Base-by-base conservation (phyloP, 2,797 vertebrate species). In the Poeciliopsis gracilis region DNA sequence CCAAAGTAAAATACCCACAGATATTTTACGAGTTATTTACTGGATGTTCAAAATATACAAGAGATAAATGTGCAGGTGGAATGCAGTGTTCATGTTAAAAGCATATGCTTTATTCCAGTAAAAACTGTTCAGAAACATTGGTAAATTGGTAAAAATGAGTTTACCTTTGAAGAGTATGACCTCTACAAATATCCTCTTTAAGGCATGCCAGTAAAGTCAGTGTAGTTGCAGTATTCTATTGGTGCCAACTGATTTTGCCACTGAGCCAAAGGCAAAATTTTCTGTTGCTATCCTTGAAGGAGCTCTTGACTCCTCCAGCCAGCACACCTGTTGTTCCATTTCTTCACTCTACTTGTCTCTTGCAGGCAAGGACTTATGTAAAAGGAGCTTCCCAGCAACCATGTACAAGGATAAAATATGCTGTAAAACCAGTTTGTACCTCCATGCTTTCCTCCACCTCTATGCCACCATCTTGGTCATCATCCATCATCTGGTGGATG, bases 401-500 rank as follows among this genome's bases (percentile, higher is more conserved):
- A 75, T 16, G 10, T 53, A 36, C 4, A 30, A 47, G 0, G 0
- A 8, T 33, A 33, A n/a, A 73, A 76, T 25, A 63, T 75, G 73
- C 72, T 2, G 74, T 4, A 12, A 81, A 33, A 36, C 41, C 59
- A 36, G 73, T 74, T 57, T 55, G 13, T 94, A 96, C 95, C 95
- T 96, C 95, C 66, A 96, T 87, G 53, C 95, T 96, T 89, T 96
- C 95, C 86, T 96, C 95, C 92, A 96, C 95, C 84, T 96, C 95
- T 16, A 96, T 96, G 77, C 95, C 94, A 30, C 95, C 95, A 33
- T 96, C 95, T 84, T 96, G 94, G 90, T 96, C 95, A 53, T 96
- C 95, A 1, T 96, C 95, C 94, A 96, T 95, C 94, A 95, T 94
- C 53, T 95, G 93, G 83, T 99, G 98, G 88, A 99, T 99, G 93